These are phyloP conservation scores for Poeciliopsis turneri DNA, from an alignment of 2,797 vertebrate species.

Conservation along the genomic window DNA sequence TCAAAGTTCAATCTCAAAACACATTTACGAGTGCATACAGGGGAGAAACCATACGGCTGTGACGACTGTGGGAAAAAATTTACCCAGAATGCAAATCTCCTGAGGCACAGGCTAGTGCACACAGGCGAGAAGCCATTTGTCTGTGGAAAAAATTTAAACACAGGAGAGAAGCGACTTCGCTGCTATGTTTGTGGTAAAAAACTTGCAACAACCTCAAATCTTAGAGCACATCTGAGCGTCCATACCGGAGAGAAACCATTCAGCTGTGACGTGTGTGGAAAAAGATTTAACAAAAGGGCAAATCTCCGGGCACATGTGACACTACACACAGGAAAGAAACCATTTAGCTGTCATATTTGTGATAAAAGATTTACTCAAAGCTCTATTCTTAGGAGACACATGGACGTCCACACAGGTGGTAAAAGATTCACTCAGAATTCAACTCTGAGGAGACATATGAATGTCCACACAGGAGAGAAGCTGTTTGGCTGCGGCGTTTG, in stretches of 20 bases:
- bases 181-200: slow-evolving; percentile 7
- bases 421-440: slow-evolving; percentile 5
- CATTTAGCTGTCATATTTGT: slow-evolving; percentile 4
- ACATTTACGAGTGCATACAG: slow-evolving; percentile 1
- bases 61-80: background rate
- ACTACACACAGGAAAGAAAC: slow-evolving; percentile 11
- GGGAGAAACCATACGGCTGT: background rate
- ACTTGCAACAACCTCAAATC: background rate
- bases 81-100: background rate
- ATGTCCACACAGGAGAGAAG: background rate
- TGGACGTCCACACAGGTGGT: slow-evolving; percentile 1
- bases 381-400: slow-evolving; percentile 7
- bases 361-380: slow-evolving; percentile 8
- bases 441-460: background rate
- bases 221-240: background rate
- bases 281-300: background rate
- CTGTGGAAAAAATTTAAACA: slow-evolving; percentile 5
- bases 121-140: slow-evolving; percentile 1
- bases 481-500: background rate
- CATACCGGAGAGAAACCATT: slow-evolving; percentile 13
- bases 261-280: background rate
- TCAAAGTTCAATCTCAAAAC: slow-evolving; percentile 2
- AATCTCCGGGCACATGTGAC: slow-evolving; percentile 1
- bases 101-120: background rate
- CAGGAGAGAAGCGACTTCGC: slow-evolving; percentile 1